Evolutionary conservation across 2,113 vertebrate species (phyloP).

Genomic region (Heloderma charlesbogerti): DNA sequence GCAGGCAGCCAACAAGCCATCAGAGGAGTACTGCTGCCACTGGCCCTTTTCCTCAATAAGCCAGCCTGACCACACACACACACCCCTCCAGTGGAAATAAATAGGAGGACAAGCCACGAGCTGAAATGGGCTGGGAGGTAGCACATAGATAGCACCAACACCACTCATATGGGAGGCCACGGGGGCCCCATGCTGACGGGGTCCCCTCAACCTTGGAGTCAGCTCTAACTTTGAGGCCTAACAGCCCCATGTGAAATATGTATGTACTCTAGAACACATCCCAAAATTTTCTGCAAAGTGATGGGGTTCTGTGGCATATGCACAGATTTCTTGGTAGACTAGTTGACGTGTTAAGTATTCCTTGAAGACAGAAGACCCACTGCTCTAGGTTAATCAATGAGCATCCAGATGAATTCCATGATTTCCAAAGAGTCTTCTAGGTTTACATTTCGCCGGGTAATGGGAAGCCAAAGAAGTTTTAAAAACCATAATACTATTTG

Average conservation of each 20-base stretch:
- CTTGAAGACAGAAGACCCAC: not conserved
- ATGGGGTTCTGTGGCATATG: not conserved
- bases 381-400: not conserved
- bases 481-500: not conserved
- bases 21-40: not conserved
- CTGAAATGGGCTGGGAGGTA: not conserved
- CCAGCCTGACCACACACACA: not conserved
- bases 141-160: not conserved
- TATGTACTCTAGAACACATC: not conserved
- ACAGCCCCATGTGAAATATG: too few species aligned
- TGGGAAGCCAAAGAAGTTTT: not conserved
- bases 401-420: not conserved
- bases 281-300: not conserved
- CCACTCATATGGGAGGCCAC: too few species aligned
- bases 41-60: not conserved
- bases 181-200: too few species aligned
- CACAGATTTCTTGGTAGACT: not conserved
- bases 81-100: not conserved
- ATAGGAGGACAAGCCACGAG: not conserved
- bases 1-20: not conserved
- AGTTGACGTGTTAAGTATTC: not conserved
- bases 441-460: not conserved
- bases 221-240: too few species aligned
- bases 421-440: not conserved
- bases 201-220: too few species aligned